phyloP scores from a whole-genome alignment of 2,113 vertebrate genomes.

The Ornithorhynchus anatinus region DNA sequence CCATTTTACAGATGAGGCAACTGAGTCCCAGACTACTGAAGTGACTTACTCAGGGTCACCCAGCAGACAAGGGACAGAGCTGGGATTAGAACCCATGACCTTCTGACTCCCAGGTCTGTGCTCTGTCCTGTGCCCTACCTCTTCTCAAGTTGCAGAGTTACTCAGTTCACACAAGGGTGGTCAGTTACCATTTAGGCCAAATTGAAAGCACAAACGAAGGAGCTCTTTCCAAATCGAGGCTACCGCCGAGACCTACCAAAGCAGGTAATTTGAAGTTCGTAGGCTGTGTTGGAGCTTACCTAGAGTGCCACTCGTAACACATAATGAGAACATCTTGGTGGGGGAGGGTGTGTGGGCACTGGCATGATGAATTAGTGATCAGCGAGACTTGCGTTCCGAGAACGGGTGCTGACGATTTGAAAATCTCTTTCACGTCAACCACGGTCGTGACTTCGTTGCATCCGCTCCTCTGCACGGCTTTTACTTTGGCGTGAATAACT shows the following conservation, averaged over 20 bases:
- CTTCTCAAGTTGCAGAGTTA: background rate
- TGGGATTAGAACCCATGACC: too few relatives aligned
- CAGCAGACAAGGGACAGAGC: too few relatives aligned
- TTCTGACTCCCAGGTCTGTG: too few relatives aligned
- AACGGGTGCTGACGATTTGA: constrained; percentile 75
- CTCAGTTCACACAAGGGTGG: background rate
- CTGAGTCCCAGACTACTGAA: too few relatives aligned
- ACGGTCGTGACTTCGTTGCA: constrained; percentile 79
- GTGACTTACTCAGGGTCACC: too few relatives aligned
- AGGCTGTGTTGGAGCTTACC: constrained; percentile 30
- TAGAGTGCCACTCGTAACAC: constrained; percentile 79
- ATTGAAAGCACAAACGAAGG: background rate
- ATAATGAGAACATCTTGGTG: constrained; percentile 83
- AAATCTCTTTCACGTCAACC: constrained; percentile 79
- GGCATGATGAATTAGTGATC: constrained; percentile 82
- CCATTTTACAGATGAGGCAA: too few relatives aligned
- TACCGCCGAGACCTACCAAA: background rate
- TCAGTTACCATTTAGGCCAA: background rate
- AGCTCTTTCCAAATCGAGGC: background rate
- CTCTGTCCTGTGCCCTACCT: too few relatives aligned
- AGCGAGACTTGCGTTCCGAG: constrained; percentile 76
- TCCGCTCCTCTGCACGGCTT: constrained; percentile 73
- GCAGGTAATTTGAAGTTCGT: accelerated
- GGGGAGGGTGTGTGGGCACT: constrained; percentile 76
- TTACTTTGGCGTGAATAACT: constrained; percentile 84